Percentiles rank a stretch among this genome's conserved stretches.
These are phyloP conservation scores for Poecilia wingei DNA, from an alignment of 2,797 vertebrate genomes.

Conservation along the genomic window DNA sequence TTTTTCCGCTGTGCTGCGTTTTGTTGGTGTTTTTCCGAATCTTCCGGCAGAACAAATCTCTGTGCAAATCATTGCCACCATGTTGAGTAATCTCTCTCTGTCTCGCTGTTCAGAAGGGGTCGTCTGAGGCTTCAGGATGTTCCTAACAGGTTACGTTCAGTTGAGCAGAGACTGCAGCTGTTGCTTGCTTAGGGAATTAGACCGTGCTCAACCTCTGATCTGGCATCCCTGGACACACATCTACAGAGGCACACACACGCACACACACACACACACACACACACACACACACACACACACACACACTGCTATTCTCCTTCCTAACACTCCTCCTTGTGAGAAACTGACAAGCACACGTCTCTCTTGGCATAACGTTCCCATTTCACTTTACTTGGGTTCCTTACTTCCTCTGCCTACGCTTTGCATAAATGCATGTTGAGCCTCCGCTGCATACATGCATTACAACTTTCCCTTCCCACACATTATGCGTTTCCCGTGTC, in stretches of 20 bases:
- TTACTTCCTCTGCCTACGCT: background rate
- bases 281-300: background rate
- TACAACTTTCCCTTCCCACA: constrained; percentile 19
- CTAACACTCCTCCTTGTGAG: constrained; percentile 42
- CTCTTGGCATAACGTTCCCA: constrained; percentile 3
- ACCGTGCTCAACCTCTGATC: constrained; percentile 53
- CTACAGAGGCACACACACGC: background rate
- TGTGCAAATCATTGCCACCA: background rate
- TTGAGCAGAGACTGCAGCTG: constrained; percentile 32
- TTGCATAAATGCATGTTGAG: background rate
- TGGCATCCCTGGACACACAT: constrained; percentile 44
- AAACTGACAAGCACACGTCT: constrained; percentile 20
- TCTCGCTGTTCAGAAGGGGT: constrained; percentile 4
- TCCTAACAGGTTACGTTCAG: constrained; percentile 32
- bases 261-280: background rate
- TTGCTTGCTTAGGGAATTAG: constrained; percentile 47
- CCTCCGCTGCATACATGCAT: constrained; percentile 18
- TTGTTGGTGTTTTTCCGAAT: constrained; percentile 16
- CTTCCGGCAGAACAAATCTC: constrained; percentile 4
- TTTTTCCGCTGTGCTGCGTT: background rate
- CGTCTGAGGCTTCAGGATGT: constrained; percentile 34
- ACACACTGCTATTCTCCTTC: constrained; percentile 21
- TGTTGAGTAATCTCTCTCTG: constrained; percentile 24
- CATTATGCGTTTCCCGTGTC: constrained; percentile 15
- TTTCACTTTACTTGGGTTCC: constrained; percentile 1